A percentile compares a stretch with the other conserved stretches of the same genome.
Evolutionary conservation across 2,888 invertebrate genomes (phyloP).

Genomic region (Scaptomyza cyrtandrae): DNA sequence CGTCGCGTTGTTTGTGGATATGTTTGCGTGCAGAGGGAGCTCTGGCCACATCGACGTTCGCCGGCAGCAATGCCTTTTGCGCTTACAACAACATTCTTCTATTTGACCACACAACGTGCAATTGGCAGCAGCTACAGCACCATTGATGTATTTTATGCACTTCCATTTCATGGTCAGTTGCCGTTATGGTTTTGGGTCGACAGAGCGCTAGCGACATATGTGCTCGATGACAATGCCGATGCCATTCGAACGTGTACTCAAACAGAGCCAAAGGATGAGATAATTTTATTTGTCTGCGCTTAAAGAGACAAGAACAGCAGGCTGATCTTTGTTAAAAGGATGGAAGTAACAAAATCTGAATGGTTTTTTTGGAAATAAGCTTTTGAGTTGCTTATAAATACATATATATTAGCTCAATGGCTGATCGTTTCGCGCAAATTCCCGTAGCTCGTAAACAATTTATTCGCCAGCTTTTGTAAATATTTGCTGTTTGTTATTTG

Average conservation of each 20-base stretch:
- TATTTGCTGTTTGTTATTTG: conserved; percentile 59
- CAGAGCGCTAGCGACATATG: conserved; percentile 60
- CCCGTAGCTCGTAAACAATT: conserved; percentile 54
- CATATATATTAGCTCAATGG: conserved; percentile 2
- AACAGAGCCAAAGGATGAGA: background rate
- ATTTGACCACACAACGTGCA: conserved; percentile 75
- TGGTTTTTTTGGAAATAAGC: background rate
- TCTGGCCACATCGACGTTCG: conserved; percentile 25
- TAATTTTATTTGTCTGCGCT: background rate
- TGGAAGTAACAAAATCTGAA: background rate
- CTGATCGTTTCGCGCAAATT: conserved; percentile 43
- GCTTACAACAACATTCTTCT: conserved; percentile 45
- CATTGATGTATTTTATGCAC: conserved; percentile 75
- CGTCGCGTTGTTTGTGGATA: conserved; percentile 9
- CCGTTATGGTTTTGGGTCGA: conserved; percentile 61
- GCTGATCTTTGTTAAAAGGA: conserved; percentile 5
- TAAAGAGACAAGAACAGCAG: background rate
- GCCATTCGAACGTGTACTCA: background rate
- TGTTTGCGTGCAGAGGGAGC: background rate
- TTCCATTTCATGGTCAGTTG: conserved; percentile 79
- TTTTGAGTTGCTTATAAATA: conserved; percentile 14
- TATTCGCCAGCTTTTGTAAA: conserved; percentile 53
- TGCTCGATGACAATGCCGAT: conserved; percentile 49
- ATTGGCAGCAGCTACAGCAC: conserved; percentile 63
- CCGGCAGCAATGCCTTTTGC: conserved; percentile 30